These are phyloP conservation scores for Tridacna gigas DNA, from an alignment of 2,888 invertebrate species.

Conservation along the genomic window DNA sequence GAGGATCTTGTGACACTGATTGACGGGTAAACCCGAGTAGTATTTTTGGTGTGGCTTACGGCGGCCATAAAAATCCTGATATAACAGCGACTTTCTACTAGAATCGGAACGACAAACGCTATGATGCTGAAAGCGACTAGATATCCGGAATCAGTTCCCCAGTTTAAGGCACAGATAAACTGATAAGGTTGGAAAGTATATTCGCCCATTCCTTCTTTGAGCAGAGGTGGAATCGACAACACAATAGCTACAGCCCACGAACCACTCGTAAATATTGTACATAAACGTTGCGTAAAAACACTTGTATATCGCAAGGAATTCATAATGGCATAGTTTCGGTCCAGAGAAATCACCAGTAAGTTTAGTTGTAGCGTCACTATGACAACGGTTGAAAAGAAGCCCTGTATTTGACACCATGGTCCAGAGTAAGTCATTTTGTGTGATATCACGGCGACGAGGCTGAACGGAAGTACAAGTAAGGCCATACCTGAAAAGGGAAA, in stretches of 20 bases:
- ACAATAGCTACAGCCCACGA: conserved; percentile 68
- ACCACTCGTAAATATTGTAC: conserved; percentile 59
- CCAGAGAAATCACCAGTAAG: conserved; percentile 71
- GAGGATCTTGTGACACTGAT: conserved; percentile 34
- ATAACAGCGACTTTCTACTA: conserved; percentile 71
- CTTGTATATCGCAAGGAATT: conserved; percentile 74
- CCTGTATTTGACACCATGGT: conserved; percentile 70
- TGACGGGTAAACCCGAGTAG: conserved; percentile 64
- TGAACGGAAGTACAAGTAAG: conserved; percentile 69
- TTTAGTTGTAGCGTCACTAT: conserved; percentile 68
- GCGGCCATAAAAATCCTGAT: conserved; percentile 74
- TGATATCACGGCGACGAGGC: conserved; percentile 66
- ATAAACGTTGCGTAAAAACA: conserved; percentile 70
- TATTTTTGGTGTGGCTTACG: conserved; percentile 69
- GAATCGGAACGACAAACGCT: conserved; percentile 63
- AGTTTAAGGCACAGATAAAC: conserved; percentile 68
- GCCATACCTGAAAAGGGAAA: conserved; percentile 62
- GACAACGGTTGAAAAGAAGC: conserved; percentile 69
- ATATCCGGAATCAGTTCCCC: conserved; percentile 50
- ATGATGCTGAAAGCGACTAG: conserved; percentile 52
- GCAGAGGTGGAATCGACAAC: conserved; percentile 68
- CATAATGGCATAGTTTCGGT: conserved; percentile 76
- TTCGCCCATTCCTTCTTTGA: conserved; percentile 61
- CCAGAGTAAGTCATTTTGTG: conserved; percentile 46
- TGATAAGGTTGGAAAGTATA: conserved; percentile 64